phyloP scores from a whole-genome alignment of 2,797 vertebrate species.

The Pipistrellus nathusii region DNA sequence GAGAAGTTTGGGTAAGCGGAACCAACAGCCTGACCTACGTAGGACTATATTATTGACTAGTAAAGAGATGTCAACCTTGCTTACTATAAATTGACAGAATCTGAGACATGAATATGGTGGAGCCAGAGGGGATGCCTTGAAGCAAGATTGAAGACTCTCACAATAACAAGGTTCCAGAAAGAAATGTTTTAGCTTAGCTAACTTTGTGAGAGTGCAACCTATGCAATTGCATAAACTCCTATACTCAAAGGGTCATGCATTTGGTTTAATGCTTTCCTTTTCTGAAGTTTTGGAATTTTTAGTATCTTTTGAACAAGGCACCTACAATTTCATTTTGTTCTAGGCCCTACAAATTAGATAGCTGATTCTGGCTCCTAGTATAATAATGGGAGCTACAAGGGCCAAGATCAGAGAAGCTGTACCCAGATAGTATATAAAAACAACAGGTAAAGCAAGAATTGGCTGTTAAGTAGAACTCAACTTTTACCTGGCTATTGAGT shows the following conservation, averaged over 20 bases:
- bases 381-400: not conserved
- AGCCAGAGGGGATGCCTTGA: not conserved
- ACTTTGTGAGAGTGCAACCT: not conserved
- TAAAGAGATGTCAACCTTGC: not conserved
- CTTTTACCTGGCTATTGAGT: not conserved
- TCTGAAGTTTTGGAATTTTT: constrained; percentile 25
- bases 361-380: not conserved
- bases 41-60: not conserved
- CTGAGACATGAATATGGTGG: not conserved
- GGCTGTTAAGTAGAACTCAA: not conserved
- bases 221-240: not conserved
- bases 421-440: not conserved
- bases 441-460: not conserved
- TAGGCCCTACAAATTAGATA: not conserved
- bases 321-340: not conserved
- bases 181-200: not conserved
- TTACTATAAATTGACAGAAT: constrained; percentile 13
- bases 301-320: not conserved
- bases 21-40: not conserved
- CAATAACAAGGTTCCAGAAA: constrained; percentile 5
- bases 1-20: not conserved
- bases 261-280: not conserved
- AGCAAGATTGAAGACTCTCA: not conserved
- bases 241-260: not conserved
- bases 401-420: not conserved